Conservation (phyloP, 1,140 invertebrate genomes). For the Drosophila persimilis region DNA sequence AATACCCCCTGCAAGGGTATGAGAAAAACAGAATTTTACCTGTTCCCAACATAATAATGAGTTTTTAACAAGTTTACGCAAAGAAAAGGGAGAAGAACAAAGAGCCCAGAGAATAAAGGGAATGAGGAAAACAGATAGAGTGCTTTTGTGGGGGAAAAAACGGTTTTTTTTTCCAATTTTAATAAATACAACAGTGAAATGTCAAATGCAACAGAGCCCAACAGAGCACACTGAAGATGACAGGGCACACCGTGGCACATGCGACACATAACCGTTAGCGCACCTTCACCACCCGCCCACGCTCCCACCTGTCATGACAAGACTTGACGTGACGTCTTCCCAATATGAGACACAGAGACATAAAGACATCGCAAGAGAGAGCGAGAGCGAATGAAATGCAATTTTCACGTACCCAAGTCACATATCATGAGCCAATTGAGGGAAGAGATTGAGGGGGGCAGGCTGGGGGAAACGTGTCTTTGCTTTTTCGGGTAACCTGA, state of each 20-base stretch:
- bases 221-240: constrained; percentile 19
- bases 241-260: constrained; percentile 2
- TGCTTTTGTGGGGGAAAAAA: constrained; percentile 12
- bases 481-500: constrained; percentile 61
- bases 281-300: not conserved
- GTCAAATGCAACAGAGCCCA: constrained; percentile 34
- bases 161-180: constrained; percentile 7
- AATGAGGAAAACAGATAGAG: constrained; percentile 13
- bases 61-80: constrained; percentile 63
- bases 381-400: constrained; percentile 56
- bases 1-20: not conserved
- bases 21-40: constrained; percentile 17
- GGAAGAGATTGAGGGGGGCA: not conserved
- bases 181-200: constrained; percentile 44
- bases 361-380: not conserved
- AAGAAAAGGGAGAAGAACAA: constrained; percentile 6
- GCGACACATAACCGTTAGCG: constrained; percentile 16
- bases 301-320: constrained; percentile 36
- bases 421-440: constrained; percentile 53
- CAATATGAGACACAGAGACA: not conserved
- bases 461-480: constrained; percentile 22
- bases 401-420: constrained; percentile 74
- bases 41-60: constrained; percentile 48
- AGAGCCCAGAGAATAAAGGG: constrained; percentile 1
- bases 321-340: constrained; percentile 39